These are phyloP conservation scores for Carassius carassius DNA, from an alignment of 2,113 vertebrate genomes.

Conservation along the genomic window DNA sequence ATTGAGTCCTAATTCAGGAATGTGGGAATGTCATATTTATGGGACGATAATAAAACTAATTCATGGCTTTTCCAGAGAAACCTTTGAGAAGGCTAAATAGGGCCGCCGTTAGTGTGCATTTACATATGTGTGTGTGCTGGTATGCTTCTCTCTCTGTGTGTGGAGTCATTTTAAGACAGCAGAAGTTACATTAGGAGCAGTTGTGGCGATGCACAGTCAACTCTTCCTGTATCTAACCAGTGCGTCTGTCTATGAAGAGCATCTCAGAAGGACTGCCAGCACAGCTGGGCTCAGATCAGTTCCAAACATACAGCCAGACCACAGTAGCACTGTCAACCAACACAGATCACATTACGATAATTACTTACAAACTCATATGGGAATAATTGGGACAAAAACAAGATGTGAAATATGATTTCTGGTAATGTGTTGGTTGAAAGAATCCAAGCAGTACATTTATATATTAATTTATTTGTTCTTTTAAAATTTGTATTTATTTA, in stretches of 20 bases:
- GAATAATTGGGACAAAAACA: slow-evolving; percentile 1
- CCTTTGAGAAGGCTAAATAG: slow-evolving; percentile 63
- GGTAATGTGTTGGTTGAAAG: background rate
- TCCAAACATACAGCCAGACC: background rate
- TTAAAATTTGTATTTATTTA: background rate
- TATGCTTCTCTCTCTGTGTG: slow-evolving; percentile 17
- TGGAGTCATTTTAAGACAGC: slow-evolving; percentile 24
- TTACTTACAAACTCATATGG: slow-evolving; percentile 12
- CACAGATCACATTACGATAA: slow-evolving; percentile 9
- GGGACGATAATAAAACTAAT: slow-evolving; percentile 77
- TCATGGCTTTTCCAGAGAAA: slow-evolving; percentile 77
- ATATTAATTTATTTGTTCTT: background rate
- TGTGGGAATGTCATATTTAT: slow-evolving; percentile 85
- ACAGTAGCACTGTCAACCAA: slow-evolving; percentile 21
- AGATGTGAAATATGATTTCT: background rate
- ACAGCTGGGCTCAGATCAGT: slow-evolving; percentile 39
- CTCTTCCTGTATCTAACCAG: slow-evolving; percentile 10
- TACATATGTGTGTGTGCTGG: slow-evolving; percentile 16
- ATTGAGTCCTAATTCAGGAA: slow-evolving; percentile 79
- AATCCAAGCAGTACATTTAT: background rate
- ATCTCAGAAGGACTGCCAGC: slow-evolving; percentile 5
- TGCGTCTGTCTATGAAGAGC: slow-evolving; percentile 15
- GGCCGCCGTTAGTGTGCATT: slow-evolving; percentile 36
- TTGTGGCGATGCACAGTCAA: slow-evolving; percentile 8
- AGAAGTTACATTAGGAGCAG: slow-evolving; percentile 44